Percentiles rank a stretch among this genome's conserved stretches.
Evolutionary conservation across 2,888 invertebrate genomes (phyloP).

Genomic region (Callosobruchus maculatus): DNA sequence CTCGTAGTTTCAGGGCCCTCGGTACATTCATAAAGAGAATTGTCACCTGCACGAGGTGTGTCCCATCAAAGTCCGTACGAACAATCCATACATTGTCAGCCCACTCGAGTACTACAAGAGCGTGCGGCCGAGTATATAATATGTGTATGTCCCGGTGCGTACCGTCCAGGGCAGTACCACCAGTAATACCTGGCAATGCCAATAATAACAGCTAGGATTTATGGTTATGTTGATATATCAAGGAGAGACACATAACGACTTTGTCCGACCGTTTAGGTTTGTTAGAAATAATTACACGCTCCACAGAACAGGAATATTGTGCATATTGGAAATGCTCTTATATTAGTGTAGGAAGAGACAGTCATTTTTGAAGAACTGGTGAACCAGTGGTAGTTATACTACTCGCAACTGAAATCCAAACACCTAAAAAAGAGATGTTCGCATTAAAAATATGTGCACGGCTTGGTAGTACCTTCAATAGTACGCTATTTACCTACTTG

Average conservation of each 20-base stretch:
- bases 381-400: no score
- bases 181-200: not conserved
- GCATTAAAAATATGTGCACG: no score
- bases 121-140: not conserved
- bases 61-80: conserved; percentile 16
- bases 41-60: conserved; percentile 37
- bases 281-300: not conserved
- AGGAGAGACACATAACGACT: not conserved
- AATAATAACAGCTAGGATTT: conserved; percentile 27
- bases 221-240: conserved; percentile 28
- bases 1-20: conserved; percentile 10
- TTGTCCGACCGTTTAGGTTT: not conserved
- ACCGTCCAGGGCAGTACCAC: conserved; percentile 1
- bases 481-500: no score
- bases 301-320: not conserved
- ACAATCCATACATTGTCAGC: conserved; percentile 34
- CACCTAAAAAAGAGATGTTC: no score
- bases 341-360: no score
- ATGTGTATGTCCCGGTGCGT: conserved; percentile 15
- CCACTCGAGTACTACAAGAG: conserved; percentile 27
- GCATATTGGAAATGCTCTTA: not conserved
- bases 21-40: conserved; percentile 29
- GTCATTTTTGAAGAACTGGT: no score
- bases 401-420: no score
- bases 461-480: no score